These are phyloP conservation scores for Crotophaga sulcirostris DNA, from an alignment of 2,113 vertebrate genomes.

Conservation along the genomic window DNA sequence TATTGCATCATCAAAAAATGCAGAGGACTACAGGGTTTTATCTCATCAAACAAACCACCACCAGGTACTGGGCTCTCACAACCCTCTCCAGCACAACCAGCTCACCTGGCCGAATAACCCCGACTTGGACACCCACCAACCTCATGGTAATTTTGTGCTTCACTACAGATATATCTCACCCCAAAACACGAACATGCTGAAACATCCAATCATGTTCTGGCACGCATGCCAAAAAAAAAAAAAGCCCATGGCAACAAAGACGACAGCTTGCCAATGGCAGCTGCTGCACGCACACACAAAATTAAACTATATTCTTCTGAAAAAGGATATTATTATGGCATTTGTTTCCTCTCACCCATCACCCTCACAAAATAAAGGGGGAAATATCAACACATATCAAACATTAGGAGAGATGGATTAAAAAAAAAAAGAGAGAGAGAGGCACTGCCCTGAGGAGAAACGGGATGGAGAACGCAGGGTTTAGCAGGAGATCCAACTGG, in stretches of 20 bases:
- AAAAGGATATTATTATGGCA: constrained; percentile 63
- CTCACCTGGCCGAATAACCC: not conserved
- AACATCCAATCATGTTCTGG: constrained; percentile 68
- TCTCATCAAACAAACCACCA: not conserved
- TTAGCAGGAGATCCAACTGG: not conserved
- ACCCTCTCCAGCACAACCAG: not conserved
- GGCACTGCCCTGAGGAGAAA: not conserved
- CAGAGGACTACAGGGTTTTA: not conserved
- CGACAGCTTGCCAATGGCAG: constrained; percentile 71
- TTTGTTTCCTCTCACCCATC: constrained; percentile 57
- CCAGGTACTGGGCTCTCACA: accelerated
- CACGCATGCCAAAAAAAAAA: constrained; percentile 63
- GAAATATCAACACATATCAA: constrained; percentile 18
- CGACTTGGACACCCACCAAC: constrained; percentile 7
- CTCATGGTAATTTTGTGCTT: constrained; percentile 8
- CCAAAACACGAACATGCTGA: constrained; percentile 37
- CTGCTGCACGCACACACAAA: constrained; percentile 67
- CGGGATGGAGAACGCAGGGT: not conserved
- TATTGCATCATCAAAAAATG: not conserved
- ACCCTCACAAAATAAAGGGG: constrained; percentile 45
- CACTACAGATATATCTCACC: constrained; percentile 46
- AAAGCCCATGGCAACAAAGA: constrained; percentile 75
- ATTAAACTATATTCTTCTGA: constrained; percentile 69
- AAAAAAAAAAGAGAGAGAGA: not conserved
- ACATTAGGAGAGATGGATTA: not conserved